phyloP scores from a whole-genome alignment of 2,113 vertebrate genomes.

The Regulus satrapa region DNA sequence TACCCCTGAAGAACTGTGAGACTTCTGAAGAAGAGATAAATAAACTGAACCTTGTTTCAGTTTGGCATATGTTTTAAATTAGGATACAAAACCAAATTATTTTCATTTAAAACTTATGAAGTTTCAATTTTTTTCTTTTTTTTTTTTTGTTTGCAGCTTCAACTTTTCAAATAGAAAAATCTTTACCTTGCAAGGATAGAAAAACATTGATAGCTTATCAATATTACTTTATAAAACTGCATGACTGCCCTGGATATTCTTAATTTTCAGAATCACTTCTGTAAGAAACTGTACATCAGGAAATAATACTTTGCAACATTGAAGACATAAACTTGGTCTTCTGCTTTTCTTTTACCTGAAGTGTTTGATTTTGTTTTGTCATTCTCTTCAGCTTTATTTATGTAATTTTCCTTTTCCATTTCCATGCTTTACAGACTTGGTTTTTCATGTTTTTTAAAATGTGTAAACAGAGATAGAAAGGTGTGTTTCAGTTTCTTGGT shows the following conservation, averaged over 20 bases:
- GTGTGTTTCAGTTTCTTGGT: neutral
- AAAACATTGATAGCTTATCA: neutral
- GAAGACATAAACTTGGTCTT: slow-evolving; percentile 10
- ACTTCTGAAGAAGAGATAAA: neutral
- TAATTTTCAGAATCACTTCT: neutral
- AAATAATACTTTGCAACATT: neutral
- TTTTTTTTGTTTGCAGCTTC: neutral
- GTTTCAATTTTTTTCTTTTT: neutral
- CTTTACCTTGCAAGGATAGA: neutral
- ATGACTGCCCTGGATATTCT: neutral
- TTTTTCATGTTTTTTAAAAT: neutral
- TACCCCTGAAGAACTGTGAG: neutral
- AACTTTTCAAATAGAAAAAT: neutral
- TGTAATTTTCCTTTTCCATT: neutral
- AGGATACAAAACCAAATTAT: neutral
- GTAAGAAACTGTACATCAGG: neutral
- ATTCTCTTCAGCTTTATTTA: neutral
- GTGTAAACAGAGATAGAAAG: neutral
- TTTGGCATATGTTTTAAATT: neutral
- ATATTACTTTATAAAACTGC: neutral
- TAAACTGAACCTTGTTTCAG: neutral
- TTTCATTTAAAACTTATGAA: neutral
- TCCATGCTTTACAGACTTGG: neutral
- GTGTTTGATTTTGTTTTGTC: neutral
- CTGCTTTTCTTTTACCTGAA: neutral